These are phyloP conservation scores for Cepaea hortensis DNA, from an alignment of 2,888 invertebrate species.

Conservation along the genomic window DNA sequence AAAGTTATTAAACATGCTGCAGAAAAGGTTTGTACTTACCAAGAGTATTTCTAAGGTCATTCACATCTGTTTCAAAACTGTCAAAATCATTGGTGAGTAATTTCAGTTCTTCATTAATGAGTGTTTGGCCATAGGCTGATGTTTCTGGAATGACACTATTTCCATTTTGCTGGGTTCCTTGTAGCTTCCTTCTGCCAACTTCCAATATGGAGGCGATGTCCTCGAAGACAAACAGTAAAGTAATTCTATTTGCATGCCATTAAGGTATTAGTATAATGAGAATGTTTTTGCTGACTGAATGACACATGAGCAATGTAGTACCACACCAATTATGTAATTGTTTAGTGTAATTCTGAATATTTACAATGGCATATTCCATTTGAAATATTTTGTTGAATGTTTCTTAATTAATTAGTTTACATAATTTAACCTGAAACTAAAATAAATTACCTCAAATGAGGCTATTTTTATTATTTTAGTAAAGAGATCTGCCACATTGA, in stretches of 20 bases:
- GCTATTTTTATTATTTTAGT: no score
- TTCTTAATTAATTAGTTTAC: no score
- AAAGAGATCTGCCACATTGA: no score
- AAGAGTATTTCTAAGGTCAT: slow-evolving; percentile 61
- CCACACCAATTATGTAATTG: no score
- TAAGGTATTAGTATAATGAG: background rate
- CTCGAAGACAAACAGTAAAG: slow-evolving; percentile 60
- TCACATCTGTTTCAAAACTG: slow-evolving; percentile 64
- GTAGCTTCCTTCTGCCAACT: slow-evolving; percentile 87
- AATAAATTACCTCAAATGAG: no score
- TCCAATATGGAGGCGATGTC: slow-evolving; percentile 87
- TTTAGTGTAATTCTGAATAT: no score
- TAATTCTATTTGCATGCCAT: background rate
- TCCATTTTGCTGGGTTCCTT: slow-evolving; percentile 85
- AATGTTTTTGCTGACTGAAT: no score
- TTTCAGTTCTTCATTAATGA: slow-evolving; percentile 69
- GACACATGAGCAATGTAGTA: no score
- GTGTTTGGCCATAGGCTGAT: slow-evolving; percentile 88
- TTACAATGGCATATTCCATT: no score
- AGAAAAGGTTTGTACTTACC: slow-evolving; percentile 54
- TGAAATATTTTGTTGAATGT: no score
- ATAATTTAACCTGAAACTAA: no score
- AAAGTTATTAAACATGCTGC: background rate
- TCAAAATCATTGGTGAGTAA: slow-evolving; percentile 67
- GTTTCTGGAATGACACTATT: slow-evolving; percentile 81